Evolutionary conservation across 2,797 vertebrate species (phyloP).

Genomic region (Hafferia zeledoni): DNA sequence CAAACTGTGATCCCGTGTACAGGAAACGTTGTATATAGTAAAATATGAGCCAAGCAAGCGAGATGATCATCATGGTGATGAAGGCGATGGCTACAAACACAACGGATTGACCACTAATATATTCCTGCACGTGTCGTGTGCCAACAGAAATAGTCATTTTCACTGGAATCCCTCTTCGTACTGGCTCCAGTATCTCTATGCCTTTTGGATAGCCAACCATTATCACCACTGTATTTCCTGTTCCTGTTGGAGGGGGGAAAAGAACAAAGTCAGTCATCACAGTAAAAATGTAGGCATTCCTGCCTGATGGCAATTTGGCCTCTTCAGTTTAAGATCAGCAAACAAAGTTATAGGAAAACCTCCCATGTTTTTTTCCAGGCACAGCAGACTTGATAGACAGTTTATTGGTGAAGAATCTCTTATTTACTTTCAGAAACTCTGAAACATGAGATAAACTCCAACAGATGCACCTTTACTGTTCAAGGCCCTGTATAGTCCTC

Average conservation of each 20-base stretch:
- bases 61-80: slow-evolving; percentile 85
- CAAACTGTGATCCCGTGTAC: slow-evolving; percentile 78
- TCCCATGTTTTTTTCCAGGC: neutral
- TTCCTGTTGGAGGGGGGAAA: slow-evolving; percentile 66
- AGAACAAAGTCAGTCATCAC: neutral
- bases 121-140: slow-evolving; percentile 77
- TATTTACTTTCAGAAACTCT: neutral
- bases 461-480: neutral
- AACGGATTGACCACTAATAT: slow-evolving; percentile 80
- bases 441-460: neutral
- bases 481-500: neutral
- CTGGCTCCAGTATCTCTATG: slow-evolving; percentile 79
- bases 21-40: slow-evolving; percentile 84
- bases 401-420: neutral
- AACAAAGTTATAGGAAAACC: neutral
- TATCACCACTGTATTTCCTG: slow-evolving; percentile 81
- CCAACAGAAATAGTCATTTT: slow-evolving; percentile 77
- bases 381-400: neutral
- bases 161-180: slow-evolving; percentile 79
- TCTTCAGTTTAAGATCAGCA: neutral
- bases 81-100: slow-evolving; percentile 83
- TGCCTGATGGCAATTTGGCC: neutral
- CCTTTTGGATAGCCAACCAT: slow-evolving; percentile 83
- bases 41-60: slow-evolving; percentile 82
- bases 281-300: neutral